Conservation (phyloP, 1,140 invertebrate genomes). For the Calephelis virginiensis region DNA sequence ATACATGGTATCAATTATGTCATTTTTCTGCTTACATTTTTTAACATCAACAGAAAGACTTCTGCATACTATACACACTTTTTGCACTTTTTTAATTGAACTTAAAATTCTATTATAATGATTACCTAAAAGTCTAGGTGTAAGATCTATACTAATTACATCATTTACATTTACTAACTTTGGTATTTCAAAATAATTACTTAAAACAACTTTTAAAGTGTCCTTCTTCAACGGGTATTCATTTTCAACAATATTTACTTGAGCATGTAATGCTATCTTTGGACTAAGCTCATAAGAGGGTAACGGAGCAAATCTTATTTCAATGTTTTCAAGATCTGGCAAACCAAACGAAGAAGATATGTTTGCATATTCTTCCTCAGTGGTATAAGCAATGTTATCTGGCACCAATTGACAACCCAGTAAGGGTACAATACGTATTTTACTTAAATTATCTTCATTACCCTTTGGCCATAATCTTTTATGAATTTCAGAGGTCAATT, state of each 20-base stretch:
- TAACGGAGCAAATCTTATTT: conserved; percentile 56
- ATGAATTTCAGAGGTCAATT: conserved; percentile 61
- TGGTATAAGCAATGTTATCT: conserved; percentile 45
- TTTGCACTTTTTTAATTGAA: conserved; percentile 53
- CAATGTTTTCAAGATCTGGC: conserved; percentile 35
- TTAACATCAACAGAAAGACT: conserved; percentile 35
- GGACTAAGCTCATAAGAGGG: conserved; percentile 54
- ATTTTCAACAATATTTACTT: conserved; percentile 60
- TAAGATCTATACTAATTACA: conserved; percentile 64
- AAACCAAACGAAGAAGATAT: conserved; percentile 52
- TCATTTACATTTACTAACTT: conserved; percentile 66
- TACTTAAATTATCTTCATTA: conserved; percentile 32
- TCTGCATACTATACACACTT: conserved; percentile 68
- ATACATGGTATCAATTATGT: neutral
- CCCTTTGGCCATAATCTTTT: conserved; percentile 50
- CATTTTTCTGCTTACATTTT: conserved; percentile 1
- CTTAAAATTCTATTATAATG: conserved; percentile 71
- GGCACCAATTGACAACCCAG: conserved; percentile 51
- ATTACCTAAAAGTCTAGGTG: conserved; percentile 55
- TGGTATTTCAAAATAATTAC: conserved; percentile 68
- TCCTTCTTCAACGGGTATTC: conserved; percentile 68
- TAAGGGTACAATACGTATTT: conserved; percentile 59
- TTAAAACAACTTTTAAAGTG: conserved; percentile 66
- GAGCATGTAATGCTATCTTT: conserved; percentile 60
- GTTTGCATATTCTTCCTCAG: conserved; percentile 59